A percentile compares a stretch with the other conserved stretches of the same genome.
Conservation (phyloP, 2,888 invertebrate genomes). For the Erannis defoliaria region DNA sequence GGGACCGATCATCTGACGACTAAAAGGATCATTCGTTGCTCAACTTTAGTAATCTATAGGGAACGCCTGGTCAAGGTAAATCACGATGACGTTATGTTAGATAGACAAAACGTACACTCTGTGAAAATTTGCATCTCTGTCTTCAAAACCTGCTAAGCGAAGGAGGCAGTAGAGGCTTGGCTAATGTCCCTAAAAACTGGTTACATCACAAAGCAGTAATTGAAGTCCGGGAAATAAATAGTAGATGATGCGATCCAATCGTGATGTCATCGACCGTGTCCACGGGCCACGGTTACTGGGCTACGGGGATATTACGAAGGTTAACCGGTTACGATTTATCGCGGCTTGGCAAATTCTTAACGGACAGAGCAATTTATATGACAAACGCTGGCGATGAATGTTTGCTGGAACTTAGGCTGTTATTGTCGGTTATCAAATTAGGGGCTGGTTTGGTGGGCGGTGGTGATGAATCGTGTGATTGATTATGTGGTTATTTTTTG, state of each 20-base stretch:
- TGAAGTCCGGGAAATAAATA: conserved; percentile 46
- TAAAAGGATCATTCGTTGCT: too few species aligned
- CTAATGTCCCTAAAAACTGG: too few species aligned
- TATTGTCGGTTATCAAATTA: conserved; percentile 4
- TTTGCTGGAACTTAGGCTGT: conserved; percentile 14
- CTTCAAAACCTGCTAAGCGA: too few species aligned
- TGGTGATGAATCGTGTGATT: background rate
- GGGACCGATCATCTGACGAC: too few species aligned
- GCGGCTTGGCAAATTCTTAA: conserved; percentile 24
- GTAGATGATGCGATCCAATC: conserved; percentile 55
- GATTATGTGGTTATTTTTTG: background rate
- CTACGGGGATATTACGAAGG: conserved; percentile 57
- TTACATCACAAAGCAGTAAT: conserved; percentile 3
- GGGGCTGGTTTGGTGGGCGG: background rate
- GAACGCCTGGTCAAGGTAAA: too few species aligned
- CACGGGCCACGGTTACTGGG: conserved; percentile 58
- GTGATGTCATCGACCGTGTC: conserved; percentile 67
- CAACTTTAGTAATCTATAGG: too few species aligned
- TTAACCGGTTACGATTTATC: conserved; percentile 53
- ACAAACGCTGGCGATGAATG: conserved; percentile 20
- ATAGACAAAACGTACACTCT: too few species aligned
- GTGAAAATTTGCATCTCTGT: too few species aligned
- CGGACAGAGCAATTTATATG: conserved; percentile 26
- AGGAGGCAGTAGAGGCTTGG: too few species aligned
- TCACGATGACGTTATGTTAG: too few species aligned